phyloP scores from a whole-genome alignment of 2,888 invertebrate genomes.

The Stegana nigrithorax region DNA sequence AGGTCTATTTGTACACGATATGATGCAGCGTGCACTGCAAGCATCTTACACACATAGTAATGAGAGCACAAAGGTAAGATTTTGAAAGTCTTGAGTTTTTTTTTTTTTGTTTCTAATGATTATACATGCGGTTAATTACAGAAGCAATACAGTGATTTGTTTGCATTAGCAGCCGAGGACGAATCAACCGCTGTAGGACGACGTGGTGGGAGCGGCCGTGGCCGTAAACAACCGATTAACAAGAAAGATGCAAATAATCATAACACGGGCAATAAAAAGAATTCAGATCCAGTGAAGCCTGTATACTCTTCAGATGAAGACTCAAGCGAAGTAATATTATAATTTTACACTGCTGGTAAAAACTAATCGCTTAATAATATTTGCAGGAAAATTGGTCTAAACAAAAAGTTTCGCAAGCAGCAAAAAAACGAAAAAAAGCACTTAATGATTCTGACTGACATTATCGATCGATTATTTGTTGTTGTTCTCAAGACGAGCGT shows the following conservation, averaged over 20 bases:
- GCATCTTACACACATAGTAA: constrained; percentile 88
- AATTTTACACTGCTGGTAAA: background rate
- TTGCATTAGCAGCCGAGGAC: constrained; percentile 90
- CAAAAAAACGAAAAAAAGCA: constrained; percentile 91
- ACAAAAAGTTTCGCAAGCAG: constrained; percentile 81
- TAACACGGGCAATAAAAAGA: constrained; percentile 67
- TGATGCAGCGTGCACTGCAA: constrained; percentile 91
- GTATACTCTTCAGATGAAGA: constrained; percentile 84
- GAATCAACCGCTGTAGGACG: constrained; percentile 76
- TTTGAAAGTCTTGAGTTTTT: background rate
- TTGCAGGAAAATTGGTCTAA: constrained; percentile 90
- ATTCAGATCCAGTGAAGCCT: constrained; percentile 68
- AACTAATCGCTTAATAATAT: constrained; percentile 8
- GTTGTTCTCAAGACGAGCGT: constrained; percentile 49
- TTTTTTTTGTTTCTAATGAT: background rate
- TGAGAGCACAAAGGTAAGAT: constrained; percentile 81
- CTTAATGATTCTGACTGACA: constrained; percentile 92
- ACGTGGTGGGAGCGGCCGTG: constrained; percentile 74
- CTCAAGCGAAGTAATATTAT: constrained; percentile 77
- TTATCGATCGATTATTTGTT: constrained; percentile 52
- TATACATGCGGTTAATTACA: constrained; percentile 58
- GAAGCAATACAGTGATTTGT: constrained; percentile 90
- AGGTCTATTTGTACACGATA: constrained; percentile 87
- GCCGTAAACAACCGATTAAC: constrained; percentile 73
- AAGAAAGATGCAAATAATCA: constrained; percentile 70